Evolutionary conservation across 2,888 invertebrate genomes (phyloP).

Genomic region (Thyatira batis): DNA sequence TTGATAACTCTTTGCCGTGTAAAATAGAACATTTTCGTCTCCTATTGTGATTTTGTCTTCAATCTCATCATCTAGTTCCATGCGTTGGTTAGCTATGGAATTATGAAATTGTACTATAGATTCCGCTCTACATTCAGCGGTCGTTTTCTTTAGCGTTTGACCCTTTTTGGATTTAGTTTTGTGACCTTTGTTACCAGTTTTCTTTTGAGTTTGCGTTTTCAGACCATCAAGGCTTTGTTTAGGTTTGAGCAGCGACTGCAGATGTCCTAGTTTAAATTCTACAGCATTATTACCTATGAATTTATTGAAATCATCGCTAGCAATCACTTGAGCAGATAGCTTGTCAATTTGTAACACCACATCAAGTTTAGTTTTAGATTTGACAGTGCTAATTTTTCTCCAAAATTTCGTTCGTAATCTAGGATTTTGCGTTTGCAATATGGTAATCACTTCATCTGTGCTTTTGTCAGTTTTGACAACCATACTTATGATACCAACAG

Average conservation of each 20-base stretch:
- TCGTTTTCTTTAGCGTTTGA: constrained; percentile 10
- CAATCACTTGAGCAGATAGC: constrained; percentile 68
- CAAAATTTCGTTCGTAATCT: constrained; percentile 69
- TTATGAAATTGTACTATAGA: constrained; percentile 13
- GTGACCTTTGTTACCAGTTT: constrained; percentile 9
- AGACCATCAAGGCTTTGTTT: constrained; percentile 53
- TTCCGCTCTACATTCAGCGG: constrained; percentile 8
- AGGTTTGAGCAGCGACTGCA: constrained; percentile 59
- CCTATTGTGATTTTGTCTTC: constrained; percentile 5
- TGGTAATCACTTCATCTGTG: constrained; percentile 54
- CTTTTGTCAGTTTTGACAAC: constrained; percentile 50
- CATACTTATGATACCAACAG: constrained; percentile 72
- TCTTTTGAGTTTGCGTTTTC: constrained; percentile 29
- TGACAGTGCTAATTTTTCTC: constrained; percentile 63
- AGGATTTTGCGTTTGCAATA: constrained; percentile 62
- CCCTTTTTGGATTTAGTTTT: constrained; percentile 12
- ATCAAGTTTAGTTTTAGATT: constrained; percentile 53
- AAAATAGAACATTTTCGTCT: not conserved
- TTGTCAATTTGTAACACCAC: constrained; percentile 70
- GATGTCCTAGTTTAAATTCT: constrained; percentile 65
- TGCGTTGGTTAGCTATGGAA: not conserved
- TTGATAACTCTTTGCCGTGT: constrained; percentile 11
- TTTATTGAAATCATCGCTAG: constrained; percentile 52
- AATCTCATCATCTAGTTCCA: constrained; percentile 9
- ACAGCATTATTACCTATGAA: constrained; percentile 44